Evolutionary conservation across 2,797 vertebrate genomes (phyloP).

Genomic region (Alfaro cultratus): DNA sequence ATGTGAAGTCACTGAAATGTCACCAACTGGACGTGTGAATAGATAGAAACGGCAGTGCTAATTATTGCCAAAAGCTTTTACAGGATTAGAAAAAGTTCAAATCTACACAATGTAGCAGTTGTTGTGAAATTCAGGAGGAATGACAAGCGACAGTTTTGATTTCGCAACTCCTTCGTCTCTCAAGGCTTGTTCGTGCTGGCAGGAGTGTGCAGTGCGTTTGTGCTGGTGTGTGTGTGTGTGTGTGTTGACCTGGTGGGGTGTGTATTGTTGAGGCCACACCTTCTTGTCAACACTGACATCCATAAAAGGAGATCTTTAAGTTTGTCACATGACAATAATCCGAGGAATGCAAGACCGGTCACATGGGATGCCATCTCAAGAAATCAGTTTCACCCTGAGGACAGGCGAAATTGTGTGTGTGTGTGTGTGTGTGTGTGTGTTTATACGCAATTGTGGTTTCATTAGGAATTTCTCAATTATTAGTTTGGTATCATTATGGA

Average conservation of each 20-base stretch:
- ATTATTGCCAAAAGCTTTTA: background rate
- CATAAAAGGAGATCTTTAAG: conserved; percentile 89
- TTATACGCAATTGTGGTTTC: background rate
- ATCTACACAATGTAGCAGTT: background rate
- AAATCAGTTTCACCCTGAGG: conserved; percentile 77
- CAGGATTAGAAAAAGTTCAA: background rate
- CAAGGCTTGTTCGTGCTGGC: conserved; percentile 35
- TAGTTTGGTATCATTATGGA: background rate
- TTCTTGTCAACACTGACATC: conserved; percentile 75
- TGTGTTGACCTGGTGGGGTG: conserved; percentile 54
- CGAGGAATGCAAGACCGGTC: conserved; percentile 83
- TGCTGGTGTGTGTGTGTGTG: conserved; percentile 22
- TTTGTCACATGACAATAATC: conserved; percentile 87
- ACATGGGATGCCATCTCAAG: conserved; percentile 81
- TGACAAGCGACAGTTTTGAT: conserved; percentile 16
- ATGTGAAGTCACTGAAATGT: background rate
- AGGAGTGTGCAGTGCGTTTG: conserved; percentile 31
- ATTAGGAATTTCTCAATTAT: background rate
- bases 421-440: conserved; percentile 17
- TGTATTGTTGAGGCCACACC: conserved; percentile 74
- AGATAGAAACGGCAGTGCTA: background rate
- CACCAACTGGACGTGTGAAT: background rate
- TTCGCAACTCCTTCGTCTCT: conserved; percentile 13
- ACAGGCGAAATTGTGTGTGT: conserved; percentile 29
- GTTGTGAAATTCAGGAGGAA: background rate